Evolutionary conservation across 2,888 invertebrate species (phyloP).

Genomic region (Nymphalis c-album): DNA sequence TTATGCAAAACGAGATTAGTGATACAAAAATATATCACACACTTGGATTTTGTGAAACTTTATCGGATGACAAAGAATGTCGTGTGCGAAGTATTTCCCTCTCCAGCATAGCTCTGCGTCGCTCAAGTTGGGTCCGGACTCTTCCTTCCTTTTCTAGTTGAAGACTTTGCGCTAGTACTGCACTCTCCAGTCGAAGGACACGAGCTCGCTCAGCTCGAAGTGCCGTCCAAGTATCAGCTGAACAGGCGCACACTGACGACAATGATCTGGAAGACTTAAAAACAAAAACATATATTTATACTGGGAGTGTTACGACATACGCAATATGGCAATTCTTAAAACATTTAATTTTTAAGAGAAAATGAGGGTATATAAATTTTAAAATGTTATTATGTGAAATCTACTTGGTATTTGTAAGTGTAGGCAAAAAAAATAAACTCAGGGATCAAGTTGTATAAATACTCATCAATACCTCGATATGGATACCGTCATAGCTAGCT

Average conservation of each 20-base stretch:
- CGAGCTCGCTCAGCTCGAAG: constrained; percentile 66
- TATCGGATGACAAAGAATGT: constrained; percentile 40
- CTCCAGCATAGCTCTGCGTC: constrained; percentile 62
- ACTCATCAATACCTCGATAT: constrained; percentile 48
- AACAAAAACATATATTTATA: neutral
- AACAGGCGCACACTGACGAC: constrained; percentile 59
- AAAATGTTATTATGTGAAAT: too few species aligned
- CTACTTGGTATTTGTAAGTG: too few species aligned
- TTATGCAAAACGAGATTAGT: neutral
- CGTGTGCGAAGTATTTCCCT: constrained; percentile 57
- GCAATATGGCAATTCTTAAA: too few species aligned
- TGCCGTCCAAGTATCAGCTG: constrained; percentile 70
- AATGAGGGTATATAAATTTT: too few species aligned
- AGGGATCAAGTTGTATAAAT: neutral
- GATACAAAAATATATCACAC: constrained; percentile 32
- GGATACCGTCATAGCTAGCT: constrained; percentile 44
- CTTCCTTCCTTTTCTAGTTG: constrained; percentile 67
- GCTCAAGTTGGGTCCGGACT: constrained; percentile 69
- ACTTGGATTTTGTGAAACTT: constrained; percentile 48
- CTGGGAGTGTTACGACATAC: too few species aligned
- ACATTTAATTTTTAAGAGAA: too few species aligned
- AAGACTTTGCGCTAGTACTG: constrained; percentile 64
- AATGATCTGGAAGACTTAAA: constrained; percentile 61
- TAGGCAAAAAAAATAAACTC: neutral
- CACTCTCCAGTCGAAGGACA: constrained; percentile 66